These are phyloP conservation scores for Dunckerocampus dactyliophorus DNA, from an alignment of 2,113 vertebrate genomes.

Conservation along the genomic window DNA sequence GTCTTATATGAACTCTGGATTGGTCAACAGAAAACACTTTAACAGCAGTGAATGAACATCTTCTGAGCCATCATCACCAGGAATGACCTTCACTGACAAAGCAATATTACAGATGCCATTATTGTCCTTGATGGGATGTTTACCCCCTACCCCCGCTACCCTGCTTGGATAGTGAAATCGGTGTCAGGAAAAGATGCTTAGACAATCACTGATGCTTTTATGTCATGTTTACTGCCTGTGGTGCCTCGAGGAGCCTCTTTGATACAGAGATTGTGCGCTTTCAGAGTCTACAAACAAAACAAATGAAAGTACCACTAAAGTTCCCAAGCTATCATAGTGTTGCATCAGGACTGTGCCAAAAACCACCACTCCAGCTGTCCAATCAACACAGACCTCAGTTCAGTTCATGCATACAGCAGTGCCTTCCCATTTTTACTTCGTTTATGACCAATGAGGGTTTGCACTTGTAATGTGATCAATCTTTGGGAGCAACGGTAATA, in stretches of 20 bases:
- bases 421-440: not conserved
- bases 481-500: not conserved
- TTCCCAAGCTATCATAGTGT: not conserved
- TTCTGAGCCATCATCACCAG: not conserved
- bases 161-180: not conserved
- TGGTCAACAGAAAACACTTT: not conserved
- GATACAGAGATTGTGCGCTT: not conserved
- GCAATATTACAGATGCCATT: not conserved
- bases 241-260: slow-evolving; percentile 29
- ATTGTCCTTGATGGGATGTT: slow-evolving; percentile 9
- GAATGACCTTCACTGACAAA: not conserved
- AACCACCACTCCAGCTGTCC: not conserved
- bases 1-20: slow-evolving; percentile 4
- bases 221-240: slow-evolving; percentile 31
- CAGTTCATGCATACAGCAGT: not conserved
- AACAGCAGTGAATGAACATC: not conserved
- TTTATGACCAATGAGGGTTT: not conserved
- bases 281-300: not conserved
- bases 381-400: not conserved
- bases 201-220: slow-evolving; percentile 16
- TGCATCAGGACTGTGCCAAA: not conserved
- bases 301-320: not conserved
- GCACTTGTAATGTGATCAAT: not conserved
- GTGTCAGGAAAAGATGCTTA: slow-evolving; percentile 30
- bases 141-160: not conserved